A percentile compares a stretch with the other conserved stretches of the same genome.
Evolutionary conservation across 2,888 invertebrate species (phyloP).

Genomic region (Drosophila anomalata): DNA sequence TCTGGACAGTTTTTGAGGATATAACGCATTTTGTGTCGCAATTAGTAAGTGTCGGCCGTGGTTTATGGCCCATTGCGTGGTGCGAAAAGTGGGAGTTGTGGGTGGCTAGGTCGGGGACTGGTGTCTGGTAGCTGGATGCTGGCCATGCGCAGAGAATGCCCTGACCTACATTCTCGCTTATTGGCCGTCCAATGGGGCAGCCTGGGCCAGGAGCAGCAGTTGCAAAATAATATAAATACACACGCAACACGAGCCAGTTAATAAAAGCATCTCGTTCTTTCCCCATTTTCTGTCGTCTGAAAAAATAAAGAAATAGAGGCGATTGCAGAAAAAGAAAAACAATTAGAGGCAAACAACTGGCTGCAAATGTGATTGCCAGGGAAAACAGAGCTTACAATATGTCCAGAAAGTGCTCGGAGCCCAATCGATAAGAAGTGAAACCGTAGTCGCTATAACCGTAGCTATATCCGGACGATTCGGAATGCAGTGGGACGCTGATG

Average conservation of each 20-base stretch:
- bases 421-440: conserved; percentile 31
- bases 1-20: neutral
- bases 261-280: conserved; percentile 43
- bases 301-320: conserved; percentile 35
- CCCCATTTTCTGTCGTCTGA: conserved; percentile 6
- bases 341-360: neutral
- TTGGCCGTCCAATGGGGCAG: conserved; percentile 73
- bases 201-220: conserved; percentile 50
- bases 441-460: neutral
- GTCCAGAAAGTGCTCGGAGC: conserved; percentile 16
- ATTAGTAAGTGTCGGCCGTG: neutral
- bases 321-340: conserved; percentile 8
- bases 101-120: conserved; percentile 3
- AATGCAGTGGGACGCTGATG: conserved; percentile 38
- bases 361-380: conserved; percentile 3
- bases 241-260: conserved; percentile 44
- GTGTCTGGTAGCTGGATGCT: conserved; percentile 28
- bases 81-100: neutral
- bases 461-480: conserved; percentile 7
- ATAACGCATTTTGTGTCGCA: neutral
- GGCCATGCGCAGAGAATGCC: conserved; percentile 69
- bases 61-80: neutral
- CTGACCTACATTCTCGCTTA: conserved; percentile 74
- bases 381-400: conserved; percentile 10
- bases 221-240: conserved; percentile 47